Percentiles rank a stretch among this genome's conserved stretches.
phyloP scores from a whole-genome alignment of 2,888 invertebrate species.

The Neoaliturus tenellus region DNA sequence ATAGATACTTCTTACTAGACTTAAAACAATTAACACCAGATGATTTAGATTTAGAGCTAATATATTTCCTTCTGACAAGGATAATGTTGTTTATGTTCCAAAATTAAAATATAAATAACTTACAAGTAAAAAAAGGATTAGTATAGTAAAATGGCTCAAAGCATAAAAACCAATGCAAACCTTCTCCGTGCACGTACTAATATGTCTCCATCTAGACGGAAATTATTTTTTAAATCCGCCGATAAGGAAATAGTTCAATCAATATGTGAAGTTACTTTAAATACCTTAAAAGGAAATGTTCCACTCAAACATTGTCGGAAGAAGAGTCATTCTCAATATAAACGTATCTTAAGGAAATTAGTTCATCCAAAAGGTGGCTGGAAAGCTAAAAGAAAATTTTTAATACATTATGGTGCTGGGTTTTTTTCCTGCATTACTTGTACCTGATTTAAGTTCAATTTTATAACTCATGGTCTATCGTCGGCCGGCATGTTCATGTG shows the following conservation, averaged over 20 bases:
- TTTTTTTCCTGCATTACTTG: no score
- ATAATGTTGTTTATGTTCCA: neutral
- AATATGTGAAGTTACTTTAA: neutral
- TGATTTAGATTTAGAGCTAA: neutral
- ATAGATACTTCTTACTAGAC: neutral
- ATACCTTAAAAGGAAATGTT: slow-evolving; percentile 13
- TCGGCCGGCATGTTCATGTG: no score
- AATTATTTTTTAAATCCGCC: slow-evolving; percentile 6
- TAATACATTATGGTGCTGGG: no score
- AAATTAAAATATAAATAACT: neutral
- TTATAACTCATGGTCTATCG: no score
- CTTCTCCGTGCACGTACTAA: neutral
- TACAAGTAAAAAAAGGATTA: no score
- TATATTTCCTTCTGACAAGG: slow-evolving; percentile 5
- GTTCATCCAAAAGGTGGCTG: no score
- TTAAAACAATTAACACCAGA: neutral
- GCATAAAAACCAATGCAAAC: neutral
- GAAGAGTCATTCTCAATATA: neutral
- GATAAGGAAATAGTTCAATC: slow-evolving; percentile 6
- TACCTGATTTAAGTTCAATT: no score
- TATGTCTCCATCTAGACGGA: neutral
- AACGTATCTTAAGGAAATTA: neutral
- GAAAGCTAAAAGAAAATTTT: no score
- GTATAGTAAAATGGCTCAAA: neutral
- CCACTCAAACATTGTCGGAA: neutral